These are phyloP conservation scores for Alosa sapidissima DNA, from an alignment of 2,797 vertebrate species.

Conservation along the genomic window DNA sequence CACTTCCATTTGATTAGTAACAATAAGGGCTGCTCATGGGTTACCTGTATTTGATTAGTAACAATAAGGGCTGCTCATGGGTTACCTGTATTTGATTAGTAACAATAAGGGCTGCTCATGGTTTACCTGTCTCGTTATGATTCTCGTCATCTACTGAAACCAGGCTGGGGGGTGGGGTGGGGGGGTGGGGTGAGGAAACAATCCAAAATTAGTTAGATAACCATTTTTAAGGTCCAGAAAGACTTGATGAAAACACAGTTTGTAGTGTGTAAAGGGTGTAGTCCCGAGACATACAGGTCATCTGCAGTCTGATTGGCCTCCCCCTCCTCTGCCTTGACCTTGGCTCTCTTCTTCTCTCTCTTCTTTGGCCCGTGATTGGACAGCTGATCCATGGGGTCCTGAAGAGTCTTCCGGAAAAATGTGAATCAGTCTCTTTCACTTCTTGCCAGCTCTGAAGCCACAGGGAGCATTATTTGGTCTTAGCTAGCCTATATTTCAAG, in stretches of 20 bases:
- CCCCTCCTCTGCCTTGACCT: constrained; percentile 58
- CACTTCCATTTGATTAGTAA: neutral
- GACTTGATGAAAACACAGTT: neutral
- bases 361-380: constrained; percentile 77
- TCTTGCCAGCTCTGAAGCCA: neutral
- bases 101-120: no score
- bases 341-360: constrained; percentile 66
- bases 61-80: no score
- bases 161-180: constrained; percentile 79
- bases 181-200: constrained; percentile 25
- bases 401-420: constrained; percentile 53
- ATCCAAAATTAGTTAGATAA: neutral
- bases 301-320: constrained; percentile 62
- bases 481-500: neutral
- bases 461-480: neutral
- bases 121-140: constrained; percentile 41
- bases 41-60: no score
- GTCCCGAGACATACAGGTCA: constrained; percentile 65
- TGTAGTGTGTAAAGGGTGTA: neutral
- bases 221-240: neutral
- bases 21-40: neutral
- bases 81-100: no score
- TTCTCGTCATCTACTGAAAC: constrained; percentile 83
- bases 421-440: neutral
- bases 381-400: constrained; percentile 80